Percentiles rank a stretch among this genome's conserved stretches.
phyloP scores from a whole-genome alignment of 2,888 invertebrate genomes.

The Orchestes rusci region DNA sequence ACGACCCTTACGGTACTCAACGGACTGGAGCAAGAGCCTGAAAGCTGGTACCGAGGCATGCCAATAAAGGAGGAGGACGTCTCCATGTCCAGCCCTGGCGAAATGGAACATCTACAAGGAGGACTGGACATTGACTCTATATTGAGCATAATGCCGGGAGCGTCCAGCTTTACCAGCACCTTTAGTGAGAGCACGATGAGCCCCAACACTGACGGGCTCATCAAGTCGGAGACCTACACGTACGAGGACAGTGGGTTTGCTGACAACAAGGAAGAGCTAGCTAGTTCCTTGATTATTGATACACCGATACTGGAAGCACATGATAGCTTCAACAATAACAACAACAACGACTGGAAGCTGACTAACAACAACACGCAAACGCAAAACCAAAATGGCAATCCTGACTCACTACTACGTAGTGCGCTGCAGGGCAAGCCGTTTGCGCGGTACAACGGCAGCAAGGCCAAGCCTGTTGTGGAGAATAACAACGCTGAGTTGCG shows the following conservation, averaged over 20 bases:
- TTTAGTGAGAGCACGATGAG: constrained; percentile 52
- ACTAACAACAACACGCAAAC: constrained; percentile 52
- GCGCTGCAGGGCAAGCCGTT: constrained; percentile 73
- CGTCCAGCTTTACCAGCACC: constrained; percentile 54
- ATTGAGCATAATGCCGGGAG: constrained; percentile 63
- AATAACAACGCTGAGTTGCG: constrained; percentile 49
- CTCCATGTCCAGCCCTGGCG: constrained; percentile 54
- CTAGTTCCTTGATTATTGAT: constrained; percentile 44
- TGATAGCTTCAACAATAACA: constrained; percentile 63
- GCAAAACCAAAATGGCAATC: constrained; percentile 36
- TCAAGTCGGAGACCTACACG: constrained; percentile 65
- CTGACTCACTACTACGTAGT: constrained; percentile 72
- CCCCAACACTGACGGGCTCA: constrained; percentile 53
- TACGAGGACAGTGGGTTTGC: constrained; percentile 75
- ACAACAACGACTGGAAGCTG: constrained; percentile 73
- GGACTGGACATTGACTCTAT: constrained; percentile 74
- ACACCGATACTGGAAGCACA: constrained; percentile 52
- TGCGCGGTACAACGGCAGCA: constrained; percentile 41
- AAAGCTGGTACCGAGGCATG: constrained; percentile 50
- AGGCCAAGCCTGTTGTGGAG: constrained; percentile 38
- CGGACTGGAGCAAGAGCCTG: constrained; percentile 52
- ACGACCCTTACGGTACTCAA: constrained; percentile 82
- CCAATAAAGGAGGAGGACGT: constrained; percentile 60
- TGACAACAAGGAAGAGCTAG: constrained; percentile 53
- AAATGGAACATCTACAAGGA: constrained; percentile 46